These are phyloP conservation scores for Pseudeuparius sepicola DNA, from an alignment of 2,888 invertebrate genomes.

Conservation along the genomic window DNA sequence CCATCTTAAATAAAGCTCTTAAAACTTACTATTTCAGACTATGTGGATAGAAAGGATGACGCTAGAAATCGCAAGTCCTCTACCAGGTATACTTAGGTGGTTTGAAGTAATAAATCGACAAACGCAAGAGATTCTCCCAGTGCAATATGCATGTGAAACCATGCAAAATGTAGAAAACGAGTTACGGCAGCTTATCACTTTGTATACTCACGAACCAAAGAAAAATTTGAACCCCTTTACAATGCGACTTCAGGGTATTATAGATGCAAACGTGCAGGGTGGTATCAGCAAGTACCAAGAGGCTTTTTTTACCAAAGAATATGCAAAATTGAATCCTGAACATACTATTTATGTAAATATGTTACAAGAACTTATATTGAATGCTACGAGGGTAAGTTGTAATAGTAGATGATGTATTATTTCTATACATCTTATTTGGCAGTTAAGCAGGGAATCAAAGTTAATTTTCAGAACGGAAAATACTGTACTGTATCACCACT, in stretches of 20 bases:
- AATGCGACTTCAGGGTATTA: constrained; percentile 81
- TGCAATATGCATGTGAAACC: constrained; percentile 84
- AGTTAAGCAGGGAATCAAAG: too few relatives aligned
- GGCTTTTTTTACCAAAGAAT: constrained; percentile 82
- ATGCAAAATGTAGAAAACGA: constrained; percentile 85
- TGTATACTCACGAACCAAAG: constrained; percentile 71
- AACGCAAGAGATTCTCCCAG: constrained; percentile 70
- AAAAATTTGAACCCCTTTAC: constrained; percentile 85
- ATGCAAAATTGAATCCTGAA: constrained; percentile 50
- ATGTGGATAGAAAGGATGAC: constrained; percentile 91
- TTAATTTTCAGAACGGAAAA: too few relatives aligned
- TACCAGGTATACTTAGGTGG: constrained; percentile 91
- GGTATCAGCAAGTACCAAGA: constrained; percentile 93
- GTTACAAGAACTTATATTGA: constrained; percentile 59
- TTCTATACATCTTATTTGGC: too few relatives aligned
- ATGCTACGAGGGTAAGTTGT: constrained; percentile 55
- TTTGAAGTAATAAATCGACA: constrained; percentile 75
- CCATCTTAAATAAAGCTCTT: constrained; percentile 2
- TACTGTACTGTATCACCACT: too few relatives aligned
- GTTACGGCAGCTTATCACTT: constrained; percentile 66
- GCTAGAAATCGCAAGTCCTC: constrained; percentile 66
- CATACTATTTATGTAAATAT: constrained; percentile 46
- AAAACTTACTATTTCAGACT: constrained; percentile 52
- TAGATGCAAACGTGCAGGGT: constrained; percentile 93
- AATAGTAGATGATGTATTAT: too few relatives aligned